Evolutionary conservation across 2,888 invertebrate genomes (phyloP).

Genomic region (Nemoura dubitans): DNA sequence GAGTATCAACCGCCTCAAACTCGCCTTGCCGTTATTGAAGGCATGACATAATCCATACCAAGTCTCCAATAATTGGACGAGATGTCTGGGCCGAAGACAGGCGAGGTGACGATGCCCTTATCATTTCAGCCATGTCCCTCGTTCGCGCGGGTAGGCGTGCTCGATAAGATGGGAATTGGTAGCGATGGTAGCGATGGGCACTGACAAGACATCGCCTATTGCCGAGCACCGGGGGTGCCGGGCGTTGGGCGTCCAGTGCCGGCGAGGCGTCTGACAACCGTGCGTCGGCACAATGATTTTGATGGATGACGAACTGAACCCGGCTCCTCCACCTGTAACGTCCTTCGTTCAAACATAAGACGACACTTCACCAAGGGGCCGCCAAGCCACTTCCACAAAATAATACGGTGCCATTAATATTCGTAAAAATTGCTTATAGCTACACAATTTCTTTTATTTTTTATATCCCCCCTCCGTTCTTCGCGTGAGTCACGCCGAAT

Average conservation of each 20-base stretch:
- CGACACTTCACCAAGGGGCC: not conserved
- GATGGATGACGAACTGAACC: not conserved
- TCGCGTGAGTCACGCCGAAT: no score
- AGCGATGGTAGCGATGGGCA: not conserved
- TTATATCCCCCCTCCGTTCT: not conserved
- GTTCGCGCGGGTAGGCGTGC: not conserved
- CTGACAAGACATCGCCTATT: not conserved
- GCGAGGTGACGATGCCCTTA: not conserved
- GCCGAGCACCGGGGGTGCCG: no score
- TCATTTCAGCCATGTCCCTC: not conserved
- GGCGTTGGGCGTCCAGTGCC: no score
- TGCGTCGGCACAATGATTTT: not conserved
- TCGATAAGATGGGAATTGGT: not conserved
- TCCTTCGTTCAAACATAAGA: not conserved
- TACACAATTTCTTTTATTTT: not conserved
- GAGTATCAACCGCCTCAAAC: no score
- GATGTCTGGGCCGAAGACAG: not conserved
- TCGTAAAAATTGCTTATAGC: not conserved
- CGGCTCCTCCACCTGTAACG: not conserved
- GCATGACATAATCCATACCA: not conserved
- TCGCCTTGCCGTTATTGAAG: no score
- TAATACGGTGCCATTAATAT: not conserved
- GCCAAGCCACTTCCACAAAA: not conserved
- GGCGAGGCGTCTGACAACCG: no score
- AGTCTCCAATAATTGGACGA: not conserved